Evolutionary conservation across 2,113 vertebrate species (phyloP).

Genomic region (Rhinopomastus cyanomelas): DNA sequence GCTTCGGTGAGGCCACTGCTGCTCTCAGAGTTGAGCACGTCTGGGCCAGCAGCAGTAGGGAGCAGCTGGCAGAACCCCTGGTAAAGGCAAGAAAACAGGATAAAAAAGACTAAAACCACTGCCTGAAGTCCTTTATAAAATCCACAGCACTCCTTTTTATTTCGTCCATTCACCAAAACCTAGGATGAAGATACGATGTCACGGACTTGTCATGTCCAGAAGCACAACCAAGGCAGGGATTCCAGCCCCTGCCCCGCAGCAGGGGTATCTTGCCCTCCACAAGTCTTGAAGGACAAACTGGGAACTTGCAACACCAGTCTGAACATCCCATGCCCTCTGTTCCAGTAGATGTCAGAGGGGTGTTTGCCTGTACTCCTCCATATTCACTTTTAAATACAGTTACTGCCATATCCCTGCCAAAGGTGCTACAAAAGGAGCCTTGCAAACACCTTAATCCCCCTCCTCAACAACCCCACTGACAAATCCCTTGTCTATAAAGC

Average conservation of each 20-base stretch:
- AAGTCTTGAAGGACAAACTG: background rate
- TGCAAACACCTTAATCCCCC: background rate
- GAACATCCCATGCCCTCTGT: background rate
- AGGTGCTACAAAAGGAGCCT: background rate
- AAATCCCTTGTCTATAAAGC: background rate
- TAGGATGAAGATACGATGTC: background rate
- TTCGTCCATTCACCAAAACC: background rate
- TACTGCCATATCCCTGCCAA: background rate
- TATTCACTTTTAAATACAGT: background rate
- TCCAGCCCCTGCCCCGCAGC: background rate
- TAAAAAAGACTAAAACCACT: background rate
- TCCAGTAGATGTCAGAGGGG: background rate
- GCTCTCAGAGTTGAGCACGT: background rate
- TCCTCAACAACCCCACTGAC: background rate
- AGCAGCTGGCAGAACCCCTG: background rate
- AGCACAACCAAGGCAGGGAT: background rate
- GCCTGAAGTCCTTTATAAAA: background rate
- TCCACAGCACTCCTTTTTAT: background rate
- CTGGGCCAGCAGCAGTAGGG: background rate
- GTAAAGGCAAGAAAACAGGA: background rate
- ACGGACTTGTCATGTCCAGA: background rate
- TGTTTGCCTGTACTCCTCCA: background rate
- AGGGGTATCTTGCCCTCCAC: background rate
- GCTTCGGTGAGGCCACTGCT: background rate
- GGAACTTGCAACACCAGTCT: background rate